Evolutionary conservation across 2,888 invertebrate species (phyloP).

Genomic region (Agrotis clavis): DNA sequence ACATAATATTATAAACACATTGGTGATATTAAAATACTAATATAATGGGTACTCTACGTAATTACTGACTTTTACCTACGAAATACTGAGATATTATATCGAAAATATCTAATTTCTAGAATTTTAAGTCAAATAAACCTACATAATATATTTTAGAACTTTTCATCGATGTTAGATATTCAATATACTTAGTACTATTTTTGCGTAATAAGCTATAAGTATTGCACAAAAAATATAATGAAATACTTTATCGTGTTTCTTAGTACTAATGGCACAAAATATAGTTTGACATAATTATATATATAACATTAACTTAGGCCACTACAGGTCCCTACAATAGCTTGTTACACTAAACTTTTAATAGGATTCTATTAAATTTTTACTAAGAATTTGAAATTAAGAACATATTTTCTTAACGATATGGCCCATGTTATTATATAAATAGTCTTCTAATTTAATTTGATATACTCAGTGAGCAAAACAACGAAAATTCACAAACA

Average conservation of each 20-base stretch:
- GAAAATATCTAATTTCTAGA: conserved; percentile 22
- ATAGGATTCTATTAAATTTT: conserved; percentile 13
- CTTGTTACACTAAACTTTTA: conserved; percentile 48
- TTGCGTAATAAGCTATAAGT: conserved; percentile 28
- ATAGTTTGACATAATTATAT: conserved; percentile 20
- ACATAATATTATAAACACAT: conserved; percentile 49
- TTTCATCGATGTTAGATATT: conserved; percentile 45
- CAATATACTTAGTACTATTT: conserved; percentile 3
- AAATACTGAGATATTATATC: conserved; percentile 30
- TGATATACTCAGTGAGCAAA: background rate
- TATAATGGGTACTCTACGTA: conserved; percentile 40
- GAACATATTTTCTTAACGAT: background rate
- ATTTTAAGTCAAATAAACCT: conserved; percentile 14
- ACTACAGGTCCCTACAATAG: conserved; percentile 33
- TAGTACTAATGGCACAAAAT: conserved; percentile 58
- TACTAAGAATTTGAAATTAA: conserved; percentile 20
- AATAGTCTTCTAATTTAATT: conserved; percentile 2
- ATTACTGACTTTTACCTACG: conserved; percentile 35
- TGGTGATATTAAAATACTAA: conserved; percentile 34
- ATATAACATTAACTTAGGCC: conserved; percentile 21
- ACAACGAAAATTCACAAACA: conserved; percentile 9
- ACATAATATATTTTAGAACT: conserved; percentile 50
- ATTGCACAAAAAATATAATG: conserved; percentile 43
- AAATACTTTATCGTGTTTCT: conserved; percentile 46
- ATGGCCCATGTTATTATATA: conserved; percentile 20